Evolutionary conservation across 2,113 vertebrate species (phyloP), one percentile per base, ranked within the genome.

Genomic region (Salvator merianae): DNA sequence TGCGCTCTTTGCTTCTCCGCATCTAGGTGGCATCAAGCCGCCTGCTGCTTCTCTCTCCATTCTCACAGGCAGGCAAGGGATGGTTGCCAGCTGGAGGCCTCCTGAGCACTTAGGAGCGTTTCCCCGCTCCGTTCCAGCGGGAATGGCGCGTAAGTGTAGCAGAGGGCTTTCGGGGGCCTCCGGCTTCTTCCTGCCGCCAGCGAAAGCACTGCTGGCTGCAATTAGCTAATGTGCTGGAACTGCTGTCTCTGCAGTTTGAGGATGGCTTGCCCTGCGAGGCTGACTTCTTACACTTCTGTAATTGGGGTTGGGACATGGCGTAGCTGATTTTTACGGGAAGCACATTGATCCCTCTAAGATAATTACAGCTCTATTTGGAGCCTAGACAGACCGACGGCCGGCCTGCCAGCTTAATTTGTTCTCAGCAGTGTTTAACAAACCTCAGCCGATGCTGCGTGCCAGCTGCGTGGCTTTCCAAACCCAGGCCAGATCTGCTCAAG

Each of bases 211-310:
- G 28, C 34, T 10, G 36, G 55, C 68, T 72, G 55, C 55, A 65
- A 65, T 79, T 82, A 73, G 59, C 83, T 73, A 79, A 85, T 79
- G 77, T 8, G 38, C n/a, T 13, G 43, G 6, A 73, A 85, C 83
- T 79, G 69, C 83, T 79, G 83, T 38, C 77, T 79, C 59, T 43
- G 83, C 77, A 79, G 38, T 79, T 79, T 79, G 77, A 63, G 55
- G 77, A 50, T 4, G 43, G 77, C 68, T 65, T 63, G n/a, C 77
- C 55, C 83, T 59, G 20, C 43, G 34, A 65, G 68, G 40, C 83
- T 63, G 83, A 73, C 69, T 79, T 55, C 55, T 85, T 79, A 79
- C 83, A 85, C 76, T 85, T 79, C 73, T 79, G 77, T 79, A 85
- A 79, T 79, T 79, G 76, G 83, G 83, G 68, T 68, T 73, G 83